A percentile compares a stretch with the other conserved stretches of the same genome.
Conservation (phyloP, 2,797 vertebrate species). For the Helicolenus hilgendorfi region DNA sequence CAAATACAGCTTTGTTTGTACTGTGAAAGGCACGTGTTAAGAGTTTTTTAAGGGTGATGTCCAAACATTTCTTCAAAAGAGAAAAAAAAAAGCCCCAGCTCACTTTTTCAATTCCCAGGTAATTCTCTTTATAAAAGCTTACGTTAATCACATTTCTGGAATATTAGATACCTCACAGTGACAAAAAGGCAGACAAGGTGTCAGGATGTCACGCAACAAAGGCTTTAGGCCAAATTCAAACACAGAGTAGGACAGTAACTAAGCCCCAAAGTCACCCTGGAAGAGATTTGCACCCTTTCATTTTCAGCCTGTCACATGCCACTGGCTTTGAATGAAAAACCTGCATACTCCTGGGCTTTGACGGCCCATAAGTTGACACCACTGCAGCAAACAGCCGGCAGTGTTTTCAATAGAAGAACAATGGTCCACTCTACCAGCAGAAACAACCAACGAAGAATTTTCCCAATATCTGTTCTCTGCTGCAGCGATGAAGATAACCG, state of each 20-base stretch:
- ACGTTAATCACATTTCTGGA: slow-evolving; percentile 15
- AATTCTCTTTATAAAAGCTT: slow-evolving; percentile 11
- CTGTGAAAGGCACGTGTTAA: not conserved
- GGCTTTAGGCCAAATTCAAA: slow-evolving; percentile 40
- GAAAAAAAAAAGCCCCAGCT: not conserved
- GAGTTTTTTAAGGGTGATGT: too few species aligned
- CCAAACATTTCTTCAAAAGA: too few species aligned
- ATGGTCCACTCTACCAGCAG: not conserved
- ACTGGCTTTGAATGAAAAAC: slow-evolving; percentile 62
- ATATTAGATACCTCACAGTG: not conserved
- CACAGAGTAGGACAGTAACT: slow-evolving; percentile 22
- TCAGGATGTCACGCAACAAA: slow-evolving; percentile 40
- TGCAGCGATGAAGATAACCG: not conserved
- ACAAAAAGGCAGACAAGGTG: slow-evolving; percentile 26
- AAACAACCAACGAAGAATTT: not conserved
- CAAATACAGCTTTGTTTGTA: not conserved
- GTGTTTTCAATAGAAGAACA: slow-evolving; percentile 8
- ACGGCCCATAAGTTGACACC: slow-evolving; percentile 21
- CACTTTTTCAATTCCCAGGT: not conserved
- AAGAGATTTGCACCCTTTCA: slow-evolving; percentile 70
- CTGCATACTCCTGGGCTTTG: slow-evolving; percentile 48
- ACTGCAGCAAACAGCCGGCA: slow-evolving; percentile 13
- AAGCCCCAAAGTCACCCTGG: slow-evolving; percentile 62
- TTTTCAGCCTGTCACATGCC: slow-evolving; percentile 68
- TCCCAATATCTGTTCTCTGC: not conserved